These are phyloP conservation scores for Loris lydekkerianus DNA, from an alignment of 2,797 vertebrate genomes.

Conservation along the genomic window DNA sequence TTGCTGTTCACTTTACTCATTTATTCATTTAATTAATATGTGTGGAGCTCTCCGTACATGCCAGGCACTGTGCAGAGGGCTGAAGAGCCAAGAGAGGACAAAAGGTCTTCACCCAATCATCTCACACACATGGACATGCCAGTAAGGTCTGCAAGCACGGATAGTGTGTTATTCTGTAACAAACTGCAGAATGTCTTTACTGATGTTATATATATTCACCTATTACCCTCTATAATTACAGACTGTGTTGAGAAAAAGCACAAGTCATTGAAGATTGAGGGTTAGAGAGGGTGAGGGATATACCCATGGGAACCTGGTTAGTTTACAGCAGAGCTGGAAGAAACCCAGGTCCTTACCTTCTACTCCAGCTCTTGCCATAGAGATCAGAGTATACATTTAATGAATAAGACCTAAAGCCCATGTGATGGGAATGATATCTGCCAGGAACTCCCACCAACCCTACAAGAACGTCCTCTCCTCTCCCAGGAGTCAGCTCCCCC, in stretches of 20 bases:
- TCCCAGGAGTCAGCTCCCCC: background rate
- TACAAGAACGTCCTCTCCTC: background rate
- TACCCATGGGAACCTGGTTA: background rate
- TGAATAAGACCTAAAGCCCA: slow-evolving; percentile 33
- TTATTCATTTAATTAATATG: background rate
- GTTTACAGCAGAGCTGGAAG: background rate
- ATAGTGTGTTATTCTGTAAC: background rate
- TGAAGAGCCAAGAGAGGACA: background rate
- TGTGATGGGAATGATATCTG: background rate
- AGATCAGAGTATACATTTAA: slow-evolving; percentile 43
- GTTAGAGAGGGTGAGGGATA: background rate
- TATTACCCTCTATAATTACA: background rate
- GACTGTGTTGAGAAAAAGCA: background rate
- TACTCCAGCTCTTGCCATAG: background rate
- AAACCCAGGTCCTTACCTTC: background rate
- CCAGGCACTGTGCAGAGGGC: no score
- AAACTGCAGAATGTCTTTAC: background rate
- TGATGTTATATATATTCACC: background rate
- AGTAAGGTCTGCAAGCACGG: background rate
- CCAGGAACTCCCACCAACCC: background rate
- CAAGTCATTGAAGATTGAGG: background rate
- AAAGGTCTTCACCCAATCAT: background rate
- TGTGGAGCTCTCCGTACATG: background rate
- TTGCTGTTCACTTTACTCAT: background rate
- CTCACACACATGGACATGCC: background rate